phyloP scores from a whole-genome alignment of 2,888 invertebrate genomes.

The Polydrusus pterygomalis region DNA sequence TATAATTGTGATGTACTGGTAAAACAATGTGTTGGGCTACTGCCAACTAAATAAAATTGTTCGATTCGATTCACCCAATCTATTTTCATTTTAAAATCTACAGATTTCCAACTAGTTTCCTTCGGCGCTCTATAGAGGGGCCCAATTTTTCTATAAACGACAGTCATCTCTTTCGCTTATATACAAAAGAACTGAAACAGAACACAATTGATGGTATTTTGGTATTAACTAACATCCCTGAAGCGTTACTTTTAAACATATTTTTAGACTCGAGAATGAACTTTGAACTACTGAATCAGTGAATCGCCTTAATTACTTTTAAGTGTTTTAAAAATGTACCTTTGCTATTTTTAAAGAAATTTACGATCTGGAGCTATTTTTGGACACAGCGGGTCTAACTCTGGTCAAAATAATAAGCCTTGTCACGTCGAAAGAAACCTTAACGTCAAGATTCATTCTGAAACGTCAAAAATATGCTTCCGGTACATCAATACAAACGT shows the following conservation, averaged over 20 bases:
- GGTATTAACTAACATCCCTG: background rate
- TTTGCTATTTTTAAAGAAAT: constrained; percentile 10
- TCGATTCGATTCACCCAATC: constrained; percentile 34
- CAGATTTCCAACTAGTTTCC: constrained; percentile 19
- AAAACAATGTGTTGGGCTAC: constrained; percentile 5
- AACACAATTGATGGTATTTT: background rate
- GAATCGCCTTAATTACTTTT: constrained; percentile 10
- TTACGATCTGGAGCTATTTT: constrained; percentile 8
- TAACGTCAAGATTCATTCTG: too few relatives aligned
- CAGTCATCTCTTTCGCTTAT: too few relatives aligned
- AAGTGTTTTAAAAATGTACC: constrained; percentile 19
- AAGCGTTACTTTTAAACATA: constrained; percentile 6
- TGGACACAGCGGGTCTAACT: background rate
- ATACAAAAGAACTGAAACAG: too few relatives aligned
- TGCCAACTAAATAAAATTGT: constrained; percentile 34
- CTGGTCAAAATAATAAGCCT: too few relatives aligned
- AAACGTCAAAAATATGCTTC: too few relatives aligned
- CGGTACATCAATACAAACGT: too few relatives aligned
- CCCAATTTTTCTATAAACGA: too few relatives aligned
- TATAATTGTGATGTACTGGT: constrained; percentile 17
- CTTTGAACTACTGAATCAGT: background rate
- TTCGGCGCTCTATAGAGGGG: background rate
- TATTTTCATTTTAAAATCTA: constrained; percentile 29
- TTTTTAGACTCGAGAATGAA: constrained; percentile 8
- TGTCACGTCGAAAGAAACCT: too few relatives aligned